Conservation (phyloP, 2,888 invertebrate genomes). For the Diarsia brunnea region DNA sequence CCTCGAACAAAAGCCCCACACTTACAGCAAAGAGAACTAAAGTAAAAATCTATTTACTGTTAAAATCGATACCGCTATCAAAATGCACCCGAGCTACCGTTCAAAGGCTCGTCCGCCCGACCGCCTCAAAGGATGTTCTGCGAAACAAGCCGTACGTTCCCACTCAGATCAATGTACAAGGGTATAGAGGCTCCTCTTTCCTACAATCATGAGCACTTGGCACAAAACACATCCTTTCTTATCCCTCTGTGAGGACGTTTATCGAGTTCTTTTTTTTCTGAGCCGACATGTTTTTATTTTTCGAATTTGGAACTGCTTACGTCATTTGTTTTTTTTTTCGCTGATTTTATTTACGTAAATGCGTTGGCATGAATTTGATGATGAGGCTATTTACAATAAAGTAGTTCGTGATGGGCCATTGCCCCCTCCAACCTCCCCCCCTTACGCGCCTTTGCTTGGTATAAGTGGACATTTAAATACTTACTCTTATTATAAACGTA, state of each 20-base stretch:
- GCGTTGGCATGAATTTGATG: neutral
- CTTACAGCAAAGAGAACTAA: slow-evolving; percentile 61
- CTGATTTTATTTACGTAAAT: slow-evolving; percentile 1
- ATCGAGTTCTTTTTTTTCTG: slow-evolving; percentile 62
- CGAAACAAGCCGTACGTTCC: slow-evolving; percentile 83
- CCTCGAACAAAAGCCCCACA: slow-evolving; percentile 43
- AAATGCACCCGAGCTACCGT: slow-evolving; percentile 81
- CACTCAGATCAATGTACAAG: slow-evolving; percentile 83
- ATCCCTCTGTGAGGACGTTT: slow-evolving; percentile 70
- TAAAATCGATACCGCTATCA: slow-evolving; percentile 87
- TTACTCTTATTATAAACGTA: neutral
- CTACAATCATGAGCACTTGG: slow-evolving; percentile 75
- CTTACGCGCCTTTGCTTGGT: no score
- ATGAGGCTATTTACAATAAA: neutral
- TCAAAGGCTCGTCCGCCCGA: slow-evolving; percentile 81
- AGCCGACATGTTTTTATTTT: slow-evolving; percentile 37
- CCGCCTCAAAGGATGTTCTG: slow-evolving; percentile 84
- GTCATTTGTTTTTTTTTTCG: slow-evolving; percentile 11
- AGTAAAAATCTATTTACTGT: slow-evolving; percentile 84
- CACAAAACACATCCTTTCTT: slow-evolving; percentile 78
- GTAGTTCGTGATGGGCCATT: neutral
- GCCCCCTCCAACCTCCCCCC: neutral
- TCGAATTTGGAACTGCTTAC: slow-evolving; percentile 10
- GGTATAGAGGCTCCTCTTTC: slow-evolving; percentile 73
- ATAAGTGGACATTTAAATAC: neutral